Percentiles rank a stretch among this genome's conserved stretches.
Conservation (phyloP, 2,888 invertebrate species). For the Norana najaformis region DNA sequence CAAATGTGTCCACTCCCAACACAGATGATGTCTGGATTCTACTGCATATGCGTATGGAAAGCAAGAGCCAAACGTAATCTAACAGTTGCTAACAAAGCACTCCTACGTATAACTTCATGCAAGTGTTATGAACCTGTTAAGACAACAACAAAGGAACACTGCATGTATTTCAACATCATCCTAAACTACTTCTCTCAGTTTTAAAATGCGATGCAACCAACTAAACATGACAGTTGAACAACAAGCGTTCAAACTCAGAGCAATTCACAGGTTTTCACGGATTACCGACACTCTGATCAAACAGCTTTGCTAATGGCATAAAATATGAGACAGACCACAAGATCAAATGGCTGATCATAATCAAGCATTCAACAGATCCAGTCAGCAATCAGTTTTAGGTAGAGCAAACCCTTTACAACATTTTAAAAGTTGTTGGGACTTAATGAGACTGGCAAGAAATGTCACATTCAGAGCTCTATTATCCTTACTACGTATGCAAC, state of each 20-base stretch:
- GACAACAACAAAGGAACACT: not conserved
- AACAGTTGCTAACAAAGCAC: not conserved
- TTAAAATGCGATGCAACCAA: not conserved
- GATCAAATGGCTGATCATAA: not conserved
- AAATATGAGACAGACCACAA: not conserved
- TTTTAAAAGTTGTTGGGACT: not conserved
- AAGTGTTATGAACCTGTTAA: not conserved
- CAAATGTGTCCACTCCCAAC: not conserved
- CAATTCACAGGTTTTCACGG: not conserved
- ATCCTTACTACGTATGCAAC: not conserved
- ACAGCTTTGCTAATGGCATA: not conserved
- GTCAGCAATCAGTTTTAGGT: not conserved
- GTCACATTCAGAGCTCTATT: too few species aligned
- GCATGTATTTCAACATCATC: not conserved
- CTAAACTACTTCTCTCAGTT: not conserved
- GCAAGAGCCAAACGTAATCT: not conserved
- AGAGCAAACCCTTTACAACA: not conserved
- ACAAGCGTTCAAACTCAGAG: not conserved
- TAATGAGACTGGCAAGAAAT: too few species aligned
- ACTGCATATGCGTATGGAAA: not conserved
- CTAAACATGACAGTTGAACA: constrained; percentile 13
- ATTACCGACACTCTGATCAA: not conserved
- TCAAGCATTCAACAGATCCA: not conserved
- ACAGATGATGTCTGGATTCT: not conserved
- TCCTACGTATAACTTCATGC: not conserved